phyloP scores from a whole-genome alignment of 2,113 vertebrate species.

The Cyphomyrus discorhynchus region DNA sequence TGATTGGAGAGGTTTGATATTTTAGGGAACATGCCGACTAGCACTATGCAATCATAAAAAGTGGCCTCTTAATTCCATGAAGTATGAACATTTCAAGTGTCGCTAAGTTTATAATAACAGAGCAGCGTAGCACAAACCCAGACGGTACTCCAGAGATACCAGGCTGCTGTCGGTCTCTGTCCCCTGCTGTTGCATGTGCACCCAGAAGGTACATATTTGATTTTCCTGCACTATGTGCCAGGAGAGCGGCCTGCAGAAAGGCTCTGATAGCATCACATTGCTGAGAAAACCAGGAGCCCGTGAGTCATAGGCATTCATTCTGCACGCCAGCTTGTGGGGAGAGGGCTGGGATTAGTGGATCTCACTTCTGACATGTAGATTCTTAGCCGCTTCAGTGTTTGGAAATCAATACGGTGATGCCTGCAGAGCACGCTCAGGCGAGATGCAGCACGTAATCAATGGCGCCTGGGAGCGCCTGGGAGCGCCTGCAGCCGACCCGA shows the following conservation, averaged over 20 bases:
- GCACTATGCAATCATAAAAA: background rate
- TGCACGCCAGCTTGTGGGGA: background rate
- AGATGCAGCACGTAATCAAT: slow-evolving; percentile 57
- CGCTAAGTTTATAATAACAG: background rate
- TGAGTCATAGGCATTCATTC: background rate
- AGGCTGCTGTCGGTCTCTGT: no score
- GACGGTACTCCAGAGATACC: background rate
- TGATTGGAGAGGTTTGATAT: background rate
- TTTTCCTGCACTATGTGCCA: slow-evolving; percentile 17
- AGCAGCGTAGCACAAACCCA: background rate
- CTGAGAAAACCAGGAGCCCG: slow-evolving; percentile 14
- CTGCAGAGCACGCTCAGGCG: slow-evolving; percentile 29
- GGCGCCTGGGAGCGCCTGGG: background rate
- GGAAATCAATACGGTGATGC: slow-evolving; percentile 26
- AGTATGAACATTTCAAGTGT: background rate
- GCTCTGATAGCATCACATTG: slow-evolving; percentile 39
- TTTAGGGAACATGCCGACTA: background rate
- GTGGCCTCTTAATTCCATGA: background rate
- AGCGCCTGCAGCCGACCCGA: slow-evolving; percentile 27
- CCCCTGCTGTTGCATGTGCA: background rate
- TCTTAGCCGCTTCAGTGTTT: slow-evolving; percentile 7
- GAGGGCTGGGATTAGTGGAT: background rate
- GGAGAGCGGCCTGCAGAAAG: slow-evolving; percentile 49
- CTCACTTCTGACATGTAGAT: slow-evolving; percentile 17
- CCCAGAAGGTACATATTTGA: background rate